Conservation (phyloP, 2,113 vertebrate species). For the Notarius quadriscutis region DNA sequence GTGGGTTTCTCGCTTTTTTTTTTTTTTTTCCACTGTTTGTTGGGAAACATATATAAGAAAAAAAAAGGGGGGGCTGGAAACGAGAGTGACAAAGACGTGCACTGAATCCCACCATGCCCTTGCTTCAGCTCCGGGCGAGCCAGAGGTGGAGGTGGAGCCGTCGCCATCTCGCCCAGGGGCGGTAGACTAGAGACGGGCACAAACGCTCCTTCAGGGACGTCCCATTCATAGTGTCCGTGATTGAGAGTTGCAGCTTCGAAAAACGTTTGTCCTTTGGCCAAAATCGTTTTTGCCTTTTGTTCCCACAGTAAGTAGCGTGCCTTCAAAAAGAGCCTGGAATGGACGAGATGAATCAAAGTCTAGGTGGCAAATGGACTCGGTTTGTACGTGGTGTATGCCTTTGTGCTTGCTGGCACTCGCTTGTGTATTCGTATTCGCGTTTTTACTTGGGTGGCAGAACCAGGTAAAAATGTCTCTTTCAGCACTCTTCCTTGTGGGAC, state of each 20-base stretch:
- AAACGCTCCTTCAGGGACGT: slow-evolving; percentile 33
- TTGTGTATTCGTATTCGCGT: slow-evolving; percentile 31
- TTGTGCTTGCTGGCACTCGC: slow-evolving; percentile 26
- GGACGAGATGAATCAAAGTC: slow-evolving; percentile 45
- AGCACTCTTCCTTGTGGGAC: slow-evolving; percentile 79
- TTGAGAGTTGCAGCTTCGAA: slow-evolving; percentile 53
- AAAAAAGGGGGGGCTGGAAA: slow-evolving; percentile 67
- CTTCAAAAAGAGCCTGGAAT: slow-evolving; percentile 29
- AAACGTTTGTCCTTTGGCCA: slow-evolving; percentile 56
- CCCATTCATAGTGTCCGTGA: slow-evolving; percentile 42
- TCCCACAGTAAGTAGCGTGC: slow-evolving; percentile 43
- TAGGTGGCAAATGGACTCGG: slow-evolving; percentile 49
- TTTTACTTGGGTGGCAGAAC: slow-evolving; percentile 66
- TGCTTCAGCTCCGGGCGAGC: slow-evolving; percentile 60
- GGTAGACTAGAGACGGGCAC: slow-evolving; percentile 32
- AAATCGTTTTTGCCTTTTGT: slow-evolving; percentile 52
- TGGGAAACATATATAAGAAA: slow-evolving; percentile 74
- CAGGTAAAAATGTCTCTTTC: slow-evolving; percentile 86
- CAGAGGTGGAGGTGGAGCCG: slow-evolving; percentile 57
- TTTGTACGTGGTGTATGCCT: slow-evolving; percentile 31
- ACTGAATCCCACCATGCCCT: slow-evolving; percentile 67
- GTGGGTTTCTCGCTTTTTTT: slow-evolving; percentile 54
- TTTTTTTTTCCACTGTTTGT: slow-evolving; percentile 72
- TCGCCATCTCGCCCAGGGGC: slow-evolving; percentile 48
- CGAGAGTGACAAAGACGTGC: slow-evolving; percentile 67